Evolutionary conservation across 2,113 vertebrate species (phyloP), one percentile per base, ranked within the genome.

Genomic region (Entomyzon cyanotis): DNA sequence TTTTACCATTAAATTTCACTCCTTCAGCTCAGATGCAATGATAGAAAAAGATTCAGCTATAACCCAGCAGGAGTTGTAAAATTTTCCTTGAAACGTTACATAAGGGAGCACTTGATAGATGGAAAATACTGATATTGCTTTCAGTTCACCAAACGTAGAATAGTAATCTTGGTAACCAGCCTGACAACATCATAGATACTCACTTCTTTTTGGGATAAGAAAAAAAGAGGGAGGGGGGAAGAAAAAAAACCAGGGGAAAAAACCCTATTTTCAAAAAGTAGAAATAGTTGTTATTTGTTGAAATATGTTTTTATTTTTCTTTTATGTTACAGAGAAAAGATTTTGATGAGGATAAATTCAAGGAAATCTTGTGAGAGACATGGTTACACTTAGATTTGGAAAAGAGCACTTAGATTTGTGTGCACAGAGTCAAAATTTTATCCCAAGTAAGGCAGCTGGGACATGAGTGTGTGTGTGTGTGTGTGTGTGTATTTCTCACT

Each of bases 1-100:
- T 98, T 98, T 98, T 98, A 97, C 96, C 97, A 98, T 98, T 98
- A 97, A 96, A 98, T 97, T 98, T 98, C 96, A 97, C 98, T 98
- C 96, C 97, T 97, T 96, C 85, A 89, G 97, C 97, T 97, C 90
- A 83, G 90, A 93, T 93, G 76, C 88, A 96, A 39, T 96, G 93
- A 96, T 93, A 96, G 89, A 92, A 98, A 96, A 97, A 93, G 84
- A 89, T 97, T 96, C 85, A 95, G 76, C 39, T 95, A 82, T 89
- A 97, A 91, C 87, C 67, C 96, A 97, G 96, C 89, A 98, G 97
- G 77, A 86, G 89, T 97, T 97, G 97, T 97, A 91, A 76, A 95
- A 90, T 94, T 93, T 96, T 89, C 64, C 89, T 93, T 96, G 92
- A 97, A 96, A 97, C 13, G 84, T 95, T 95, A 90, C 50, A 79